Conservation (phyloP, 2,113 vertebrate species). For the Toxostoma redivivum region DNA sequence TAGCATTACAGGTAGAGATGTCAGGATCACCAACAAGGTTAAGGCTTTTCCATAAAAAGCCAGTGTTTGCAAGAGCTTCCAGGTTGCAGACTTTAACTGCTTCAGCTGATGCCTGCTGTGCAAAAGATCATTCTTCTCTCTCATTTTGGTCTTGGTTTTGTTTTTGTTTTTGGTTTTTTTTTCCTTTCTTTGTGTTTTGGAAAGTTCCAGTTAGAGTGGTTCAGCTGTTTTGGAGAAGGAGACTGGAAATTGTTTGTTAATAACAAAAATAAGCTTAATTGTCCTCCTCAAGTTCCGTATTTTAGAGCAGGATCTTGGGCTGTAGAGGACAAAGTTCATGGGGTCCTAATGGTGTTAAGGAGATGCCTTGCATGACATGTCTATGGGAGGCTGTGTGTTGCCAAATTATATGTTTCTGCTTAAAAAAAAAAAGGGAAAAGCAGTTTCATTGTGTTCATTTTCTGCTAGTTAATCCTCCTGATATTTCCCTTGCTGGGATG, state of each 20-base stretch:
- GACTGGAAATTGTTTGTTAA: slow-evolving; percentile 7
- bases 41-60: not conserved
- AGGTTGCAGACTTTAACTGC: not conserved
- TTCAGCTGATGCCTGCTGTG: not conserved
- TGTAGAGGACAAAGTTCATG: not conserved
- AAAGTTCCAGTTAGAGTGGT: not conserved
- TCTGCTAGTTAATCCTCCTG: not conserved
- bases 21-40: not conserved
- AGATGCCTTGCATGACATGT: not conserved
- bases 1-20: not conserved
- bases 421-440: not conserved
- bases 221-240: not conserved
- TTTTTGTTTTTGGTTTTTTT: not conserved
- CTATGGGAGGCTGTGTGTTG: not conserved
- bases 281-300: not conserved
- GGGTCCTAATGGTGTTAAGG: not conserved
- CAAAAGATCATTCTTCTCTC: not conserved
- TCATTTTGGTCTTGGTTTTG: not conserved
- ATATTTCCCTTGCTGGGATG: not conserved
- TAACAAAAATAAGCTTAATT: slow-evolving; percentile 13
- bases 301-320: not conserved
- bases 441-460: not conserved
- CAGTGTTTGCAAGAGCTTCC: not conserved
- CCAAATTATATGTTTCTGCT: not conserved
- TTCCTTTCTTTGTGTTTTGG: not conserved